These are phyloP conservation scores for Caenorhabditis japonica DNA, from an alignment of 2,888 invertebrate species.

Conservation along the genomic window DNA sequence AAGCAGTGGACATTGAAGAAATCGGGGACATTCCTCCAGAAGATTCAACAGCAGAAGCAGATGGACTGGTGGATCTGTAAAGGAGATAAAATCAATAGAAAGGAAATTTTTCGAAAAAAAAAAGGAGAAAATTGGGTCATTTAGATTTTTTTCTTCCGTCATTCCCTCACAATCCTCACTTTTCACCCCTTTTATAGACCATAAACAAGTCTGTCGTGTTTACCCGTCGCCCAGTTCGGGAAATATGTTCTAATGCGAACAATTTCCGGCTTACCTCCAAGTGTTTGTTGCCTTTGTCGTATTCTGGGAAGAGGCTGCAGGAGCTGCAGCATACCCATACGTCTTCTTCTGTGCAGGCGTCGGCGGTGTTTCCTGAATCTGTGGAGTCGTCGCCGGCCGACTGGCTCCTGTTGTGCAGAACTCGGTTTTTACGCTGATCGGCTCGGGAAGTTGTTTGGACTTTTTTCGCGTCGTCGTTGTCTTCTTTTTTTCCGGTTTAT, in stretches of 20 bases:
- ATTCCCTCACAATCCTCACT: too few species aligned
- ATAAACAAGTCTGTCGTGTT: not conserved
- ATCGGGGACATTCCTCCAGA: conserved; percentile 56
- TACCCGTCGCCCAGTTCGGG: too few species aligned
- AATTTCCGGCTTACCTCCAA: conserved; percentile 34
- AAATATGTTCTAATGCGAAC: too few species aligned
- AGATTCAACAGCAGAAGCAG: conserved; percentile 29
- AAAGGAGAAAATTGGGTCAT: not conserved
- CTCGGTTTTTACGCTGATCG: conserved; percentile 50
- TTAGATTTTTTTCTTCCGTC: too few species aligned
- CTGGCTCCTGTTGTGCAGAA: conserved; percentile 44
- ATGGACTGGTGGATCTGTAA: conserved; percentile 53
- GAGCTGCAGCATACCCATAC: conserved; percentile 36
- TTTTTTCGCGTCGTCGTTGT: conserved; percentile 23
- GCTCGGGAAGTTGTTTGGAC: conserved; percentile 40
- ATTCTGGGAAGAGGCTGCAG: not conserved
- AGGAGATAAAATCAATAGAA: too few species aligned
- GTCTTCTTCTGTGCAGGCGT: conserved; percentile 56
- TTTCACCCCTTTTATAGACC: too few species aligned
- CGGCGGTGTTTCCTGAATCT: conserved; percentile 62
- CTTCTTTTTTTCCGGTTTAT: conserved; percentile 26
- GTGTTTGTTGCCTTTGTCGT: conserved; percentile 39
- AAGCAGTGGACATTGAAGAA: conserved; percentile 60
- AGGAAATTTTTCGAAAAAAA: conserved; percentile 1
- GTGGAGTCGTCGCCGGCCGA: conserved; percentile 44